Percentiles rank a stretch among this genome's conserved stretches.
Evolutionary conservation across 2,113 vertebrate genomes (phyloP).

Genomic region (Petrocephalus zakoni): DNA sequence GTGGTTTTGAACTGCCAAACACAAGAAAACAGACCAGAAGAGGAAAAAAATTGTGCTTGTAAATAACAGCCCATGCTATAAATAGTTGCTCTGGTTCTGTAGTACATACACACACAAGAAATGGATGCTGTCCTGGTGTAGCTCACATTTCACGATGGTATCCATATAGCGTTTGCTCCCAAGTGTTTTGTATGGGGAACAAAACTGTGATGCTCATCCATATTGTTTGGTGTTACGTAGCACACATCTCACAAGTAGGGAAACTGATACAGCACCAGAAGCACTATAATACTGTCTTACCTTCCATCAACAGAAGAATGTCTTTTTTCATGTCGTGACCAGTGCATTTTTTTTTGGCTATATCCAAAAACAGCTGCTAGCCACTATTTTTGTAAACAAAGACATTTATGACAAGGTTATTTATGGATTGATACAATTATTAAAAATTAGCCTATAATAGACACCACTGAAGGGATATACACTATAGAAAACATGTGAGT

Average conservation of each 20-base stretch:
- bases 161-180: not conserved
- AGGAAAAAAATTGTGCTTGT: not conserved
- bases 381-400: not conserved
- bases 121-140: not conserved
- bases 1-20: constrained; percentile 16
- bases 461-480: not conserved
- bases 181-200: not conserved
- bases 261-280: constrained; percentile 21
- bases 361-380: not conserved
- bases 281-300: not conserved
- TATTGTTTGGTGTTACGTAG: not conserved
- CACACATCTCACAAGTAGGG: not conserved
- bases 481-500: not conserved
- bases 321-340: constrained; percentile 17
- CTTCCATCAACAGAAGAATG: constrained; percentile 48
- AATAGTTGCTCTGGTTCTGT: not conserved
- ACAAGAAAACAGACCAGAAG: not conserved
- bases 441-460: not conserved
- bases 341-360: not conserved
- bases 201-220: not conserved
- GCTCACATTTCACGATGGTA: not conserved
- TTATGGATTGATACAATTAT: not conserved
- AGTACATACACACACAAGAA: not conserved
- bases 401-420: not conserved
- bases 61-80: not conserved